Evolutionary conservation across 2,113 vertebrate genomes (phyloP).

Genomic region (Scolopax mira): DNA sequence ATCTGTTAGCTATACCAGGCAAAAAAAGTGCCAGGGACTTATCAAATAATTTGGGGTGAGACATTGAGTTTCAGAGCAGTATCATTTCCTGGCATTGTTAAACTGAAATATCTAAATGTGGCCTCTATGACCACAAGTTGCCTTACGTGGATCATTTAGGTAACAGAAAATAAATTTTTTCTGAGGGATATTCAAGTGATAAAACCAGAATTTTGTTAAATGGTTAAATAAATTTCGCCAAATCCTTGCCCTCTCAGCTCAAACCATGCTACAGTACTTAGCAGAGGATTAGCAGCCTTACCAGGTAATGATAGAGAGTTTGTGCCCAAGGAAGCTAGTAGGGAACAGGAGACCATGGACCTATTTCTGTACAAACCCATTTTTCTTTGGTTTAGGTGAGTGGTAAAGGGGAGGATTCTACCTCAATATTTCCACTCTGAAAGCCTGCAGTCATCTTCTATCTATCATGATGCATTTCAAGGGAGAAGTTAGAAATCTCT

Average conservation of each 20-base stretch:
- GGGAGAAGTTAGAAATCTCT: slow-evolving; percentile 41
- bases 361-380: not conserved
- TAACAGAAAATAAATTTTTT: not conserved
- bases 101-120: not conserved
- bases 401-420: not conserved
- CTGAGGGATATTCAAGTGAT: not conserved
- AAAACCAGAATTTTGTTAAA: not conserved
- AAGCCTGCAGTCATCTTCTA: not conserved
- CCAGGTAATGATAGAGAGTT: not conserved
- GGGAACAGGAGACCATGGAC: accelerated
- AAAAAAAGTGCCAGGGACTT: not conserved
- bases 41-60: not conserved
- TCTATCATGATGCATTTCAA: slow-evolving; percentile 30
- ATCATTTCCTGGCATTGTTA: not conserved
- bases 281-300: not conserved
- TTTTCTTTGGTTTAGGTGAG: not conserved
- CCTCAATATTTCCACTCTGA: not conserved
- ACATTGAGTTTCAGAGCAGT: not conserved
- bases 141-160: not conserved
- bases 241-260: not conserved
- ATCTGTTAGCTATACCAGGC: not conserved
- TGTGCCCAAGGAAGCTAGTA: not conserved
- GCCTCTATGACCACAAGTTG: not conserved
- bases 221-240: not conserved
- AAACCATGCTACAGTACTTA: not conserved